phyloP scores from a whole-genome alignment of 2,113 vertebrate species.

The Eublepharis macularius region DNA sequence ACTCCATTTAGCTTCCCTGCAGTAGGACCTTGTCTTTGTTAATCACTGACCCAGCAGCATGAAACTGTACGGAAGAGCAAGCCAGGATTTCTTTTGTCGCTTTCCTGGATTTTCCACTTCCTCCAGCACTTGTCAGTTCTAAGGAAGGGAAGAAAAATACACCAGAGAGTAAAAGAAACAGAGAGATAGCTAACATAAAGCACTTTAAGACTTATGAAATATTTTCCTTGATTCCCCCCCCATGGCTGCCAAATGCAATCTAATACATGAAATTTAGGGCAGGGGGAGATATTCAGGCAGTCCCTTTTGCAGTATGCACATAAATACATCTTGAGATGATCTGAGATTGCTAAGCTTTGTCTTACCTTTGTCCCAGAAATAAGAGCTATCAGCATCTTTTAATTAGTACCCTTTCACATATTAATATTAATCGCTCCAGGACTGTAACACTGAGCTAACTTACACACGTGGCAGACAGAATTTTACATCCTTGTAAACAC shows the following conservation, averaged over 20 bases:
- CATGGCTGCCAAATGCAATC: slow-evolving; percentile 9
- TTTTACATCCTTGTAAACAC: background rate
- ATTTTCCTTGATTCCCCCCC: slow-evolving; percentile 38
- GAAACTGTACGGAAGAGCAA: slow-evolving; percentile 56
- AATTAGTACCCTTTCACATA: background rate
- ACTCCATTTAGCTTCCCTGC: slow-evolving; percentile 71
- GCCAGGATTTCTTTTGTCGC: slow-evolving; percentile 15
- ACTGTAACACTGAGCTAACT: background rate
- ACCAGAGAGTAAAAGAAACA: slow-evolving; percentile 47
- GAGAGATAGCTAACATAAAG: slow-evolving; percentile 56
- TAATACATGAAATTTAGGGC: slow-evolving; percentile 37
- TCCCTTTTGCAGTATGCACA: background rate
- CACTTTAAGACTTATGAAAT: slow-evolving; percentile 39
- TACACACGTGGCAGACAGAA: background rate
- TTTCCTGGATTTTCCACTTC: slow-evolving; percentile 58
- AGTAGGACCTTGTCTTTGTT: slow-evolving; percentile 70
- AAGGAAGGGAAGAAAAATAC: slow-evolving; percentile 64
- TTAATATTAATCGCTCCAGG: background rate
- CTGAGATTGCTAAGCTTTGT: slow-evolving; percentile 12
- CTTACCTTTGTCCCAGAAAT: background rate
- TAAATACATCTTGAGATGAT: slow-evolving; percentile 17
- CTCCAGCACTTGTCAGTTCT: slow-evolving; percentile 59
- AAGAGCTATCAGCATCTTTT: slow-evolving; percentile 1
- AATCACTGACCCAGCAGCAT: slow-evolving; percentile 63
- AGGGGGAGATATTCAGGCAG: no score